Evolutionary conservation across 2,797 vertebrate genomes (phyloP), one percentile per base, ranked within the genome.

Genomic region (Sebastiscus albofasciatus): DNA sequence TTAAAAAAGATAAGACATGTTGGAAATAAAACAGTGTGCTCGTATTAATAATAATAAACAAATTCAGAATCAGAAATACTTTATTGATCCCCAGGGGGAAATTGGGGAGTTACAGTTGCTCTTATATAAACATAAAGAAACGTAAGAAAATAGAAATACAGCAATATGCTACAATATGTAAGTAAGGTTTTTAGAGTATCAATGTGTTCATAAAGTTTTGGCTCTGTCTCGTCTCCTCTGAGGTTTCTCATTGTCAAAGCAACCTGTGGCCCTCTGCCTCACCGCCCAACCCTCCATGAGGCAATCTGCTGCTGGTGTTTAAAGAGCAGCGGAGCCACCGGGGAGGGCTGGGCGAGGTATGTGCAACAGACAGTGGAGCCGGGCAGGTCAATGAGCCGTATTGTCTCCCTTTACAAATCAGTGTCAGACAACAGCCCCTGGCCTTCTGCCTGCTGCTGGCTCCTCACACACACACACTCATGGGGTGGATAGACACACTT

Each of bases 371-470:
- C 96, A 95, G 94, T 93, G 91, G 89, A 94, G 93, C 90, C 5
- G 72, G 62, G 85, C 92, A 93, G 93, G 93, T 95, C 95, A 96
- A 95, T 94, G 95, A 95, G 93, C 86, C 90, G 81, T 85, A 95
- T 95, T 96, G 95, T 95, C 93, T 93, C 90, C 86, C 82, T 94
- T 95, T 95, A 95, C 95, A 96, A 96, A 96, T 96, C 95, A 95
- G 94, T 96, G 95, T 95, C 94, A 96, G 95, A 96, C 94, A 95
- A 77, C 95, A 93, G 34, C 74, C 84, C 75, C 92, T 88, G 90
- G 92, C 95, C 96, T 95, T 93, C 93, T 96, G 95, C 94, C 93
- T 90, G 88, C 89, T 90, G 89, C 88, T 72, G 62, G 70, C 74
- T 74, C 39, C 24, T 60, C 79, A 26, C 81, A 27, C 71, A 52